Evolutionary conservation across 2,888 invertebrate genomes (phyloP).

Genomic region (Spilosoma lubricipeda): DNA sequence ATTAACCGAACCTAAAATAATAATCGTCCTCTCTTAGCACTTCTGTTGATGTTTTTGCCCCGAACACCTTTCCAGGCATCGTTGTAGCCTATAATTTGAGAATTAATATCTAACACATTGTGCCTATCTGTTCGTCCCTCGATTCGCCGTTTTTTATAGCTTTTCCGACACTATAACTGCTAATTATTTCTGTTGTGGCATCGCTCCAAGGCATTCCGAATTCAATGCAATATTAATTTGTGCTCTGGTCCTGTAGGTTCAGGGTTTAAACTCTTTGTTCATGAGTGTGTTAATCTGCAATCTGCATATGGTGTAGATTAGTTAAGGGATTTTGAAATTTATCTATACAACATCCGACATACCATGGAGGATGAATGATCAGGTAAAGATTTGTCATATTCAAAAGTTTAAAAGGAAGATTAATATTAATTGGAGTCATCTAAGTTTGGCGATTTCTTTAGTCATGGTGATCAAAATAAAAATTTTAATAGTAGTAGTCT

Average conservation of each 20-base stretch:
- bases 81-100: conserved; percentile 80
- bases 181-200: conserved; percentile 74
- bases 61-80: conserved; percentile 76
- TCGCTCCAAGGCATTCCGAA: conserved; percentile 66
- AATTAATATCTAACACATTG: conserved; percentile 86
- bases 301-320: conserved; percentile 52
- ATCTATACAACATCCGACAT: conserved; percentile 43
- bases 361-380: conserved; percentile 35
- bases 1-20: conserved; percentile 79
- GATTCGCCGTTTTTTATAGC: conserved; percentile 79
- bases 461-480: background rate
- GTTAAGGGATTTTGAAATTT: conserved; percentile 48
- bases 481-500: no score
- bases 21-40: conserved; percentile 82
- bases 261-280: conserved; percentile 44
- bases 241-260: conserved; percentile 45
- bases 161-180: conserved; percentile 77
- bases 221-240: conserved; percentile 40
- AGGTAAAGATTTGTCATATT: background rate
- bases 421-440: background rate
- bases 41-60: conserved; percentile 81
- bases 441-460: background rate
- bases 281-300: conserved; percentile 55
- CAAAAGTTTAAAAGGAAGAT: background rate
- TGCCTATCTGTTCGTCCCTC: conserved; percentile 78